phyloP scores from a whole-genome alignment of 2,113 vertebrate genomes.

The Corythoichthys intestinalis region DNA sequence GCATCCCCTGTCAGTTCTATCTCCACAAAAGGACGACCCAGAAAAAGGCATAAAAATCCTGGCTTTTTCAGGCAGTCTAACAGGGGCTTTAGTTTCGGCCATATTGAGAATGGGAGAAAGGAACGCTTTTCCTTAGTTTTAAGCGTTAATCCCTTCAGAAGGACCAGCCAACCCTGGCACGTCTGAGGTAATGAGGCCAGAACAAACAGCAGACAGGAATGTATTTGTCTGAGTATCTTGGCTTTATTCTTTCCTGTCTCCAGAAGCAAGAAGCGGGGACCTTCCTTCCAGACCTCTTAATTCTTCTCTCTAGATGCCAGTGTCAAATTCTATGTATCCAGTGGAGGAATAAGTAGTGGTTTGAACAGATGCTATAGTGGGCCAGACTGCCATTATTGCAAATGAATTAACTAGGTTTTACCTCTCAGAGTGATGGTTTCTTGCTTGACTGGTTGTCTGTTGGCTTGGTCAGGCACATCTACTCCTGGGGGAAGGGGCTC shows the following conservation, averaged over 20 bases:
- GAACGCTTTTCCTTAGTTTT: constrained; percentile 59
- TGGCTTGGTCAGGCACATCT: constrained; percentile 58
- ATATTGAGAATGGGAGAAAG: constrained; percentile 42
- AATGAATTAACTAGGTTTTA: constrained; percentile 59
- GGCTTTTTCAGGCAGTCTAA: not conserved
- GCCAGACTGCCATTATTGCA: constrained; percentile 51
- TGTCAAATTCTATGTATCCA: constrained; percentile 13
- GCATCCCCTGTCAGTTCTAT: constrained; percentile 10
- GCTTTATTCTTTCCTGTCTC: constrained; percentile 39
- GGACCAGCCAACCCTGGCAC: constrained; percentile 48
- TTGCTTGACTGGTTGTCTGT: constrained; percentile 49
- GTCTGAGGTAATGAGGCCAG: constrained; percentile 50
- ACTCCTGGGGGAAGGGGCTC: constrained; percentile 46
- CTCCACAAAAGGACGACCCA: not conserved
- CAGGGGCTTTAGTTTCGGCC: constrained; percentile 46
- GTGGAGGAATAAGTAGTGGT: constrained; percentile 23
- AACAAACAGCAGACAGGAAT: constrained; percentile 59
- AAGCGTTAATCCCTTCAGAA: constrained; percentile 66
- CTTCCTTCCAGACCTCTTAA: constrained; percentile 44
- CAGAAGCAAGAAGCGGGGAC: constrained; percentile 34
- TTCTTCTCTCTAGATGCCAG: constrained; percentile 17
- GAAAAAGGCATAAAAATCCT: not conserved
- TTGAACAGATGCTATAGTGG: constrained; percentile 38
- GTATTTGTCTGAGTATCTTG: constrained; percentile 57
- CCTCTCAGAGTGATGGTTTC: constrained; percentile 44